Evolutionary conservation across 1,140 invertebrate genomes (phyloP).

Genomic region (Charaxes varanes): DNA sequence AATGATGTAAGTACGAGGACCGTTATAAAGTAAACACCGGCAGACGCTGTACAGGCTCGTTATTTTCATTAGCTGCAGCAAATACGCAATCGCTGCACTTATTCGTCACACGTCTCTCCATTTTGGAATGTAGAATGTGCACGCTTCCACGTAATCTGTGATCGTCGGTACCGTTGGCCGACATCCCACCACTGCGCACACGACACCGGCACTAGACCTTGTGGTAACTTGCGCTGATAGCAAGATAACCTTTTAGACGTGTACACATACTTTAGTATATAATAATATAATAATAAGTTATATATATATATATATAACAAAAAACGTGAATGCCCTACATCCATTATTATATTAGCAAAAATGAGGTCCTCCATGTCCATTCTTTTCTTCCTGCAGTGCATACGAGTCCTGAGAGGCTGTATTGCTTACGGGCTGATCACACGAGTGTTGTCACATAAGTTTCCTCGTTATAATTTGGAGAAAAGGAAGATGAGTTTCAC

Average conservation of each 20-base stretch:
- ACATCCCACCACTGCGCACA: conserved; percentile 27
- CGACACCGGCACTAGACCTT: conserved; percentile 9
- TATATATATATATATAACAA: no score
- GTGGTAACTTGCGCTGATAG: conserved; percentile 3
- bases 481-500: no score
- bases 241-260: background rate
- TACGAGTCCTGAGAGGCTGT: no score
- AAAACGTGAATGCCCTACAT: no score
- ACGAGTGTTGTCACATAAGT: no score
- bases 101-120: conserved; percentile 39
- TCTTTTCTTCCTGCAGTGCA: no score
- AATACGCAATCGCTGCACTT: conserved; percentile 20
- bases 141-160: conserved; percentile 55
- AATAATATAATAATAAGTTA: no score
- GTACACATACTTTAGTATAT: no score
- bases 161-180: conserved; percentile 52
- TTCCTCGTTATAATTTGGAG: no score
- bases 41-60: conserved; percentile 13
- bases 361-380: no score
- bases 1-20: conserved; percentile 2
- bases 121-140: conserved; percentile 43
- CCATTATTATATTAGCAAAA: no score
- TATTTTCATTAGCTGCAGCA: conserved; percentile 19
- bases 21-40: conserved; percentile 15
- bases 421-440: no score